Base-by-base conservation (phyloP, 2,888 invertebrate genomes). In the Creontiades dilutus region DNA sequence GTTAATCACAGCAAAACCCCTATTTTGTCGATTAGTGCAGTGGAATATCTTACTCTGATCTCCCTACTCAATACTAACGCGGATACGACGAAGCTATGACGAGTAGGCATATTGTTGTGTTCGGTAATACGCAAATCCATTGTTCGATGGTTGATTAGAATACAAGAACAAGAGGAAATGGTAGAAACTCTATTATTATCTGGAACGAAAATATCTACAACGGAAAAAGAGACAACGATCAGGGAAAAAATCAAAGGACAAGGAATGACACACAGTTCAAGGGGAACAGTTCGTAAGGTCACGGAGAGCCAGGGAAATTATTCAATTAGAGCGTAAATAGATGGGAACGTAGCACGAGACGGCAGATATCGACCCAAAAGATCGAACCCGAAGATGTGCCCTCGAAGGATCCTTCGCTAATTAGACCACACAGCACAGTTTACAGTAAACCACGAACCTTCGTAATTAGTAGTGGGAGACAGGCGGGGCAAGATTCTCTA, bases 401-500 rank as follows among this genome's bases (percentile, higher is more conserved):
- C 55, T 68, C 86, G 19, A 82, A 75, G 86, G 47, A 47, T 16
- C 80, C 55, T 28, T 46, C 61, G 81, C 89, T 89, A 89, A 89
- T 89, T 89, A 89, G 89, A 89, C 89, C 89, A 89, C 89, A 89
- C 89, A 89, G 81, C 55, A 47, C 48, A 81, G 89, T 89, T 89
- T 89, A 89, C 89, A 81, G 89, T 89, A 89, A 89, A 89, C 89
- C 89, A 89, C 89, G 89, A 89, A 47, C 61, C 89, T 81, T 55
- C 57, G 89, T 89, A 89, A 89, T 89, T 89, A 89, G 68, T 81
- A 81, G 89, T 46, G 75, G 86, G 47, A 85, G 86, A 75, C 81
- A 81, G 81, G 81, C 81, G 19, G 48, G n/a, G 81, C 23, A 48
- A 81, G 81, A 81, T 81, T 48, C 81, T 81, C 48, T 81, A 48